These are phyloP conservation scores for Andrena minutula DNA, from an alignment of 2,888 invertebrate species.

Conservation along the genomic window DNA sequence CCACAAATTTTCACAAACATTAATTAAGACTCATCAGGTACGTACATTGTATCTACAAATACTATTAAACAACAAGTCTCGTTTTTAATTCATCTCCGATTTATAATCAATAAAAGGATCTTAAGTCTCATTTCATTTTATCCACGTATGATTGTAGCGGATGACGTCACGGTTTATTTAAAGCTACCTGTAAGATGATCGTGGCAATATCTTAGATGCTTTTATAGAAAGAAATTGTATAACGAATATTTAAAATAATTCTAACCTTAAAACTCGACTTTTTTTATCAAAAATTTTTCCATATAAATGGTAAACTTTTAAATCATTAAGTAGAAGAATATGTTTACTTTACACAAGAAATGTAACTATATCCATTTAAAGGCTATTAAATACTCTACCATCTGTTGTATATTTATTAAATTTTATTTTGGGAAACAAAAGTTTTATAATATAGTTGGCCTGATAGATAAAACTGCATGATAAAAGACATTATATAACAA, in stretches of 20 bases:
- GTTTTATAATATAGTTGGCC: background rate
- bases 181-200: slow-evolving; percentile 64
- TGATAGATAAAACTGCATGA: background rate
- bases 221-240: slow-evolving; percentile 46
- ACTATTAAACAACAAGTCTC: background rate
- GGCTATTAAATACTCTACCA: background rate
- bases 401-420: background rate
- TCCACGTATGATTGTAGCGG: slow-evolving; percentile 37
- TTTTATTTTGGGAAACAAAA: background rate
- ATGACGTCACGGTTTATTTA: slow-evolving; percentile 70
- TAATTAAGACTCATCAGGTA: slow-evolving; percentile 6
- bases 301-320: background rate
- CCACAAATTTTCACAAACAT: background rate
- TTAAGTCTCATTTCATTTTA: slow-evolving; percentile 59
- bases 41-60: slow-evolving; percentile 2
- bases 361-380: background rate
- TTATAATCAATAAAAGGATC: slow-evolving; percentile 38
- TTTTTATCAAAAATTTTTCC: background rate
- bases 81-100: slow-evolving; percentile 32
- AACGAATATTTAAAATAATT: slow-evolving; percentile 47
- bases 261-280: background rate
- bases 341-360: background rate
- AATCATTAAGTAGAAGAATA: background rate
- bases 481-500: background rate
- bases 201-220: slow-evolving; percentile 56